These are phyloP conservation scores for Tauraco hartlaubi DNA, from an alignment of 2,797 vertebrate species.

Conservation along the genomic window DNA sequence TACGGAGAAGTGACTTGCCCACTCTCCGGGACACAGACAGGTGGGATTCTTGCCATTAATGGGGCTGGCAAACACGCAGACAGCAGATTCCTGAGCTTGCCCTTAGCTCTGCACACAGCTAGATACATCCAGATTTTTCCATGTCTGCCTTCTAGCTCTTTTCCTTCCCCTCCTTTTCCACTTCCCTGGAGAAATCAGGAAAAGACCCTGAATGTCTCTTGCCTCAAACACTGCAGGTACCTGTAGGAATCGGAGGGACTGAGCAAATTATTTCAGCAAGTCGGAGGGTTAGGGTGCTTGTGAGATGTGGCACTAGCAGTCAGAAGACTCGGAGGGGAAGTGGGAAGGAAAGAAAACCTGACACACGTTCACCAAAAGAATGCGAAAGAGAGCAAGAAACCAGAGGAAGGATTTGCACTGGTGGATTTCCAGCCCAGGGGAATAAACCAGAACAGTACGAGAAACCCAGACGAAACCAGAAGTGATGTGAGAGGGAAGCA, in stretches of 20 bases:
- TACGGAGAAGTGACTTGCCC: neutral
- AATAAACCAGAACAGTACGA: neutral
- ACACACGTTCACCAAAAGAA: neutral
- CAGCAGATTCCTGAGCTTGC: neutral
- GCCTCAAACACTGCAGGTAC: neutral
- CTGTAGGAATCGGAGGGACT: neutral
- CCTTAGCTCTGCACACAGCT: neutral
- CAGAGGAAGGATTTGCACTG: neutral
- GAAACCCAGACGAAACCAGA: neutral
- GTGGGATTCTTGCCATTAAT: neutral
- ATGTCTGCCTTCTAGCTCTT: neutral
- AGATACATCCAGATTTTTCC: neutral
- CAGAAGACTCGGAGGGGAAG: slow-evolving; percentile 25
- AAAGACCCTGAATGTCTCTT: neutral
- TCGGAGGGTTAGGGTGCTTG: neutral
- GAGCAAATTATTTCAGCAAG: neutral
- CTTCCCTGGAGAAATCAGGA: neutral
- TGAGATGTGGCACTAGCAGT: neutral
- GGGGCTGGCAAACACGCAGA: neutral
- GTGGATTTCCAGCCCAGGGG: neutral
- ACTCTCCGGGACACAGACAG: neutral
- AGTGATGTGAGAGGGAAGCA: slow-evolving; percentile 5
- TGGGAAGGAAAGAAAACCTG: neutral
- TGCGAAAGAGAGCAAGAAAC: neutral
- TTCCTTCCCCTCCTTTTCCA: neutral